A percentile compares a stretch with the other conserved stretches of the same genome.
These are phyloP conservation scores for Saguinus imperator DNA, from an alignment of 2,113 vertebrate species.

Conservation along the genomic window DNA sequence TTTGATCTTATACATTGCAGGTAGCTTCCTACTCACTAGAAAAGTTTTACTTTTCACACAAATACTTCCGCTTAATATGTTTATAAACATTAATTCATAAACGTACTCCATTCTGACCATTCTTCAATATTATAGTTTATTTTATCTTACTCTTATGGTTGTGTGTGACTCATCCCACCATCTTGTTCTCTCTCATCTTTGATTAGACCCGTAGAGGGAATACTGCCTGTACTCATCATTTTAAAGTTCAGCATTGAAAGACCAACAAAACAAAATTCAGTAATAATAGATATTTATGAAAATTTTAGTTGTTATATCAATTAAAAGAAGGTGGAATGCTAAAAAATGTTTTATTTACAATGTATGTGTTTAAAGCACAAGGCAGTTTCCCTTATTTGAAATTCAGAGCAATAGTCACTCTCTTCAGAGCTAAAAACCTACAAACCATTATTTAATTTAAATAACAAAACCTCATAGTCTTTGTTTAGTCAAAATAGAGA, in stretches of 20 bases:
- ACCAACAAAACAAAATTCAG: background rate
- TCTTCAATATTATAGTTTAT: background rate
- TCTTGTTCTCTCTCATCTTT: background rate
- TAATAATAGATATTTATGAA: background rate
- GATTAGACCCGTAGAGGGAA: fast-evolving
- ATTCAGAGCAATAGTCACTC: background rate
- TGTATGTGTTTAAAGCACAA: background rate
- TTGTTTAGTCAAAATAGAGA: background rate
- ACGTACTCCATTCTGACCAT: background rate
- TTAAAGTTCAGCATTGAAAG: background rate
- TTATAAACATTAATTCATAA: background rate
- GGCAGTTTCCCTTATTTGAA: background rate
- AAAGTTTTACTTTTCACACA: background rate
- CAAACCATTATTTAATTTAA: background rate
- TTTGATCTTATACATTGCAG: background rate
- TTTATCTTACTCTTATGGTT: background rate
- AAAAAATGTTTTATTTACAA: background rate
- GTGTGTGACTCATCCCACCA: too few relatives aligned
- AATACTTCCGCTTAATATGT: too few relatives aligned
- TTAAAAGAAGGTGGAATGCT: background rate
- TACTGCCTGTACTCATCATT: background rate
- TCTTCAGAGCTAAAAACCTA: background rate
- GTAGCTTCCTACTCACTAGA: background rate
- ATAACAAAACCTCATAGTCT: background rate
- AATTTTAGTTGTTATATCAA: background rate